phyloP scores from a whole-genome alignment of 2,113 vertebrate species.

The Setophaga petechia region DNA sequence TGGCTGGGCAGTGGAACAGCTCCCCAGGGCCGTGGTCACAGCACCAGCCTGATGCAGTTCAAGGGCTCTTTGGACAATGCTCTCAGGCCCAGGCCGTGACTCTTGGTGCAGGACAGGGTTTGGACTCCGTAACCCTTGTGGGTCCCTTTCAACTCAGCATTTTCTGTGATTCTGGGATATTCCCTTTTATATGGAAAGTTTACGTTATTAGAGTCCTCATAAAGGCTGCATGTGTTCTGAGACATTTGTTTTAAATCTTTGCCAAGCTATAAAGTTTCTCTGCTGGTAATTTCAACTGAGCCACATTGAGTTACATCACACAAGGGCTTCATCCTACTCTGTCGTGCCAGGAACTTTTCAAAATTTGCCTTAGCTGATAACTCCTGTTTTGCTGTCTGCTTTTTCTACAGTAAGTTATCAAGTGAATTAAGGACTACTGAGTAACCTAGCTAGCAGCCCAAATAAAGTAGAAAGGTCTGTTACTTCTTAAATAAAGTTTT shows the following conservation, averaged over 20 bases:
- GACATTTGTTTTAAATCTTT: background rate
- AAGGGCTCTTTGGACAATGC: background rate
- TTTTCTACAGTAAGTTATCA: background rate
- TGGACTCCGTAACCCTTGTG: background rate
- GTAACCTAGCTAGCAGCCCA: background rate
- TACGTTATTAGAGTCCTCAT: background rate
- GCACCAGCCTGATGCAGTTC: background rate
- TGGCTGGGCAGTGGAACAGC: background rate
- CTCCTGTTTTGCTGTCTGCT: background rate
- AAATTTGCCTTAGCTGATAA: background rate
- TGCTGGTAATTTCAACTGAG: background rate
- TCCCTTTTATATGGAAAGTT: background rate
- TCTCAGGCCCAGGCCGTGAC: background rate
- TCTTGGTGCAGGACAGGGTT: background rate
- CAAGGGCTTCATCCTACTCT: background rate
- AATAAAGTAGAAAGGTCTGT: background rate
- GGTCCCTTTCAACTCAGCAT: background rate
- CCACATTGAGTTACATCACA: background rate
- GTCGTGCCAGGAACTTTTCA: background rate
- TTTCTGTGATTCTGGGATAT: background rate
- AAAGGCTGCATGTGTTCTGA: background rate
- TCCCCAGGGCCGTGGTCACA: background rate
- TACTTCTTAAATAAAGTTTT: background rate
- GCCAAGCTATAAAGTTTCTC: background rate
- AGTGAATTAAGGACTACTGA: background rate